Percentiles rank a stretch among this genome's conserved stretches.
Conservation (phyloP, 2,797 vertebrate genomes). For the Clarias pachynema region DNA sequence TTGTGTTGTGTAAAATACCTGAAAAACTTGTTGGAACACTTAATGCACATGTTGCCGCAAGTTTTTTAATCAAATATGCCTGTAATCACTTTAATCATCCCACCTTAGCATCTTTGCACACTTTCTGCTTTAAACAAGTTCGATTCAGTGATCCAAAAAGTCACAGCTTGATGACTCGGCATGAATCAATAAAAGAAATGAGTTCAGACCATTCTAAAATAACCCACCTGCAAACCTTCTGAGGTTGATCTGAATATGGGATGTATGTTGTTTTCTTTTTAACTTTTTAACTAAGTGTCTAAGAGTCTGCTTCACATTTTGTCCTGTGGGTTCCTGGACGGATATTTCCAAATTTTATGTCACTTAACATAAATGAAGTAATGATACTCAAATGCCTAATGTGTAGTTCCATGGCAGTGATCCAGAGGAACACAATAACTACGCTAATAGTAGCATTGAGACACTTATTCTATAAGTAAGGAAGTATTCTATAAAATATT, state of each 20-base stretch:
- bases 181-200: neutral
- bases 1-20: neutral
- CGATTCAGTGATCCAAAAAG: neutral
- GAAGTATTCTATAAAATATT: neutral
- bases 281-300: neutral
- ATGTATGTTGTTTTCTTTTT: neutral
- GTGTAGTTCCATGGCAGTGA: neutral
- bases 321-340: neutral
- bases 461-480: too few species aligned
- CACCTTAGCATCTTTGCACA: neutral
- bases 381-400: neutral
- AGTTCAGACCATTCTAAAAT: neutral
- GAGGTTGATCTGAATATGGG: too few species aligned
- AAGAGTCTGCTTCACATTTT: neutral
- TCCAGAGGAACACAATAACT: neutral
- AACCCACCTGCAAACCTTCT: neutral
- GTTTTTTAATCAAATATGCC: neutral
- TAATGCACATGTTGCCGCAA: too few species aligned
- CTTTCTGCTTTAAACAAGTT: neutral
- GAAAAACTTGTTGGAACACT: neutral
- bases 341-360: neutral
- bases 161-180: neutral
- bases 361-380: neutral
- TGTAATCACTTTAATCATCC: conserved; percentile 1
- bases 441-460: neutral